These are phyloP conservation scores for Anguilla japonica DNA, from an alignment of 2,113 vertebrate species.

Conservation along the genomic window DNA sequence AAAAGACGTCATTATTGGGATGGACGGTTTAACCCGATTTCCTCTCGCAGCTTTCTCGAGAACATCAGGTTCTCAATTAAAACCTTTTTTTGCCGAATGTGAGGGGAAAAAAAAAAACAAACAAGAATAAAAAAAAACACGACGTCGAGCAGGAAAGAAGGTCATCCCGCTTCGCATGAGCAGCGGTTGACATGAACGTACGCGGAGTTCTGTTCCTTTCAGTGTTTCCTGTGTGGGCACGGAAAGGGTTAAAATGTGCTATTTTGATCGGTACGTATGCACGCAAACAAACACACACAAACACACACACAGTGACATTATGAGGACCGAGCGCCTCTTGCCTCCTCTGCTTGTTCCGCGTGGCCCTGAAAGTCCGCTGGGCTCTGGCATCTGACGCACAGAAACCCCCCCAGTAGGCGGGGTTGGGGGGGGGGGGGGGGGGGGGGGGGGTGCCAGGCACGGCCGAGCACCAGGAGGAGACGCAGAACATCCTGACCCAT, in stretches of 20 bases:
- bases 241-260: constrained; percentile 64
- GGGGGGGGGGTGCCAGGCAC: constrained; percentile 5
- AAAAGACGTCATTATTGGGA: neutral
- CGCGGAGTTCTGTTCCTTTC: constrained; percentile 22
- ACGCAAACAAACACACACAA: constrained; percentile 8
- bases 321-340: constrained; percentile 30
- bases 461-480: constrained; percentile 22
- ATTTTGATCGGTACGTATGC: neutral
- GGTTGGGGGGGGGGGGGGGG: neutral
- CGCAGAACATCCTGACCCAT: constrained; percentile 19
- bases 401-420: constrained; percentile 41
- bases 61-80: neutral
- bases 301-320: constrained; percentile 43
- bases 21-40: neutral
- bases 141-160: neutral
- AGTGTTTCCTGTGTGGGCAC: constrained; percentile 61
- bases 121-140: neutral
- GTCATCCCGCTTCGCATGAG: constrained; percentile 37
- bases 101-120: neutral
- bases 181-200: neutral
- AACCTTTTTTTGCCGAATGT: neutral
- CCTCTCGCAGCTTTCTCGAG: neutral
- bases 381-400: constrained; percentile 4
- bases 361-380: constrained; percentile 20
- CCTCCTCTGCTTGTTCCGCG: constrained; percentile 73